These are phyloP conservation scores for Balaenoptera acutorostrata DNA, from an alignment of 2,113 vertebrate species.

Conservation along the genomic window DNA sequence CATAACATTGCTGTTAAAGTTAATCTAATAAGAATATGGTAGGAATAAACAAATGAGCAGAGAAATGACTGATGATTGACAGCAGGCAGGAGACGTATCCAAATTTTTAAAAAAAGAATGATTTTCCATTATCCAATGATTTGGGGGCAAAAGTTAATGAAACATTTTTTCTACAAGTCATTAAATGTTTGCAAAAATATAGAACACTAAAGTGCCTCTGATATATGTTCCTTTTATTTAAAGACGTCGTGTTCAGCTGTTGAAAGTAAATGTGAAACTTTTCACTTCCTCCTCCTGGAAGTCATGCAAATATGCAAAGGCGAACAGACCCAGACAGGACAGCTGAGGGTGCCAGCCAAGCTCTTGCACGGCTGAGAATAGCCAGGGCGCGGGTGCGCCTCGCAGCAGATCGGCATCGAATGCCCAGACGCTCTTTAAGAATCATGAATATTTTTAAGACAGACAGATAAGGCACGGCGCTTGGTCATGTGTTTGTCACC, in stretches of 20 bases:
- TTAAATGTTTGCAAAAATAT: not conserved
- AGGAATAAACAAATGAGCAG: not conserved
- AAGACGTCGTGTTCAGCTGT: not conserved
- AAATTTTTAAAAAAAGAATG: not conserved
- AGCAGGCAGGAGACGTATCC: not conserved
- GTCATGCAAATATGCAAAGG: not conserved
- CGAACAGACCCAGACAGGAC: not conserved
- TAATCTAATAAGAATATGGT: not conserved
- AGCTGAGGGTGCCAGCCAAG: not conserved
- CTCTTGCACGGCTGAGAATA: not conserved
- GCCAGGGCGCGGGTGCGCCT: fast-evolving
- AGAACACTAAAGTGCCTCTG: not conserved
- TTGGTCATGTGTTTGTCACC: not conserved
- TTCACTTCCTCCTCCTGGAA: conserved; percentile 43
- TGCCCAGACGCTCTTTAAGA: not conserved
- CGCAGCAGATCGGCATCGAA: fast-evolving
- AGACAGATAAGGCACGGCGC: not conserved
- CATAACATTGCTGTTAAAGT: not conserved
- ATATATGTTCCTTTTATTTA: not conserved
- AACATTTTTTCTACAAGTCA: not conserved
- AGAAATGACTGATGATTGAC: not conserved
- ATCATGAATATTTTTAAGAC: not conserved
- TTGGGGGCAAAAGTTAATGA: not conserved
- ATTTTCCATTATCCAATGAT: not conserved
- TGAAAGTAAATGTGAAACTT: conserved; percentile 40